Evolutionary conservation across 35 echinoderm and acorn worm genomes (phyloP).

Genomic region (Stichopus chloronotus): DNA sequence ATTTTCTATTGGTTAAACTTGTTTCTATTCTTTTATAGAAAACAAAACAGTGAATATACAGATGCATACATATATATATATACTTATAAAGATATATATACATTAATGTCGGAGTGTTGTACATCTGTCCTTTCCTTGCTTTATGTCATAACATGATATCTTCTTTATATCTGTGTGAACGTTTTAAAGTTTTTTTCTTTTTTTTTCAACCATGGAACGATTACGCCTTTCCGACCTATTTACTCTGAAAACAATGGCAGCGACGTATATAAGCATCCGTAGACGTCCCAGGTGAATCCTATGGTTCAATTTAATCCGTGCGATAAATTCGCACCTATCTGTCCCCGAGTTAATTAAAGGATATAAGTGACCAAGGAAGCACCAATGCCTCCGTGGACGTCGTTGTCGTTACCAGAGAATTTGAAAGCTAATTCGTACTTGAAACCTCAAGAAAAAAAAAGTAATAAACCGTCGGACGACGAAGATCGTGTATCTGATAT

Average conservation of each 20-base stretch:
- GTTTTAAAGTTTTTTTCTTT: no score
- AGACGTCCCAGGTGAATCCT: not conserved
- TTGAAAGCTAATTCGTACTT: not conserved
- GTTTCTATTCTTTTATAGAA: not conserved
- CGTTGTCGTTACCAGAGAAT: not conserved
- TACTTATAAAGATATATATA: not conserved
- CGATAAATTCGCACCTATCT: conserved; percentile 13
- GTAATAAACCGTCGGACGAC: not conserved
- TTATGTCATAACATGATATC: no score
- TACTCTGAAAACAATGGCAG: conserved; percentile 4
- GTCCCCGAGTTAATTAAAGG: conserved; percentile 21
- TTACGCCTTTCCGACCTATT: not conserved
- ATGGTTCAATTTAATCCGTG: conserved; percentile 12
- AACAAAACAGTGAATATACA: not conserved
- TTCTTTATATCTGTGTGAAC: no score
- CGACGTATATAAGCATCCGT: conserved; percentile 1
- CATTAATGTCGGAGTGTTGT: not conserved
- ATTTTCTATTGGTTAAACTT: not conserved
- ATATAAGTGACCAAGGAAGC: not conserved
- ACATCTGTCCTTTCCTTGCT: no score
- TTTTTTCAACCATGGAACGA: not conserved
- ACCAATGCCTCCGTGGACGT: no score
- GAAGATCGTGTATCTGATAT: conserved; percentile 16
- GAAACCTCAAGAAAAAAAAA: not conserved
- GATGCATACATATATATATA: not conserved